These are phyloP conservation scores for Plebejus anna DNA, from an alignment of 2,888 invertebrate species.

Conservation along the genomic window DNA sequence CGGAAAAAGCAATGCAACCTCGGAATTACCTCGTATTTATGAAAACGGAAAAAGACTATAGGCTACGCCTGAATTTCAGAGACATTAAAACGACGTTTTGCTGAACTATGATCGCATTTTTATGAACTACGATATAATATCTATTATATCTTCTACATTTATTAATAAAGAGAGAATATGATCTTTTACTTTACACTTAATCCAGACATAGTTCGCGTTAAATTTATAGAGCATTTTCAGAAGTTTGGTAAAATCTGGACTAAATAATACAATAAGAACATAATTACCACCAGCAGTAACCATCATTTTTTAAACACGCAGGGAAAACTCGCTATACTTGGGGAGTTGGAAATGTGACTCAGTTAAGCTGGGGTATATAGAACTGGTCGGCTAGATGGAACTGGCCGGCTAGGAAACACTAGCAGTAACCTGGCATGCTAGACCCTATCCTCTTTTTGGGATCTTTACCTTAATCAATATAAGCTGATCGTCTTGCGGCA, in stretches of 20 bases:
- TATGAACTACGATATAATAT: no score
- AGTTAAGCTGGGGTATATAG: neutral
- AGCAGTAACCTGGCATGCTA: neutral
- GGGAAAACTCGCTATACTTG: neutral
- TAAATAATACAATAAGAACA: neutral
- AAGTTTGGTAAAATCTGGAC: neutral
- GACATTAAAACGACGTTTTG: no score
- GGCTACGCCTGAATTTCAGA: neutral
- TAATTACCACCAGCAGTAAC: neutral
- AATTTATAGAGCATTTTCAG: no score
- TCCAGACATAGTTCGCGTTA: no score
- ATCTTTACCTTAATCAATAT: conserved; percentile 90
- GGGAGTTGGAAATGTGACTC: neutral
- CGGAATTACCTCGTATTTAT: neutral
- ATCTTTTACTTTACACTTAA: no score
- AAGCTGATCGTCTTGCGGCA: conserved; percentile 97
- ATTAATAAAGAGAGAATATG: no score
- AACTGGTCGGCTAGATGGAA: no score
- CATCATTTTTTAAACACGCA: neutral
- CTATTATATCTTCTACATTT: no score
- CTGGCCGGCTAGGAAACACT: no score
- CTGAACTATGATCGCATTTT: no score
- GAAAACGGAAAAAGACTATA: neutral
- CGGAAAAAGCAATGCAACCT: conserved; percentile 5
- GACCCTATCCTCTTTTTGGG: neutral